phyloP scores from a whole-genome alignment of 2,797 vertebrate genomes.

The Todus mexicanus region DNA sequence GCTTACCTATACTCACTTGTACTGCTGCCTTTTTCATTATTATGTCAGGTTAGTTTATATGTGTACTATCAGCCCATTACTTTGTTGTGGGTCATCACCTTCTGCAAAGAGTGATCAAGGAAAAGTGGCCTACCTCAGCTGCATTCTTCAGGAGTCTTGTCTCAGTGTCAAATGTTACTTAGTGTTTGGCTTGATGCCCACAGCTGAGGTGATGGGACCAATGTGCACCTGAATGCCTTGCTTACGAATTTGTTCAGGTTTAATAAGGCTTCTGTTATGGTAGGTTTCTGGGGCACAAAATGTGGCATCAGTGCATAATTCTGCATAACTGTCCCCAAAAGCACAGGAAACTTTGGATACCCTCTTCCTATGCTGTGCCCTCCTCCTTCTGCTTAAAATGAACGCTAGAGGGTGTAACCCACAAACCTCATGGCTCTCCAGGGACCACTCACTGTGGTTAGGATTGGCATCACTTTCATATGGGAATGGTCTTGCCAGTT shows the following conservation, averaged over 20 bases:
- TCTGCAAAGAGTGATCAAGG: neutral
- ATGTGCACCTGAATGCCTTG: neutral
- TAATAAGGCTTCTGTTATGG: neutral
- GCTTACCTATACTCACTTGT: neutral
- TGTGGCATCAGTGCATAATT: neutral
- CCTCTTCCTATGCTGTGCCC: neutral
- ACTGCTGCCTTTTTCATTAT: neutral
- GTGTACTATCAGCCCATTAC: neutral
- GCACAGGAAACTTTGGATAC: neutral
- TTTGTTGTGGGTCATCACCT: neutral
- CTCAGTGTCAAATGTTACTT: neutral
- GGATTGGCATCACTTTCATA: neutral
- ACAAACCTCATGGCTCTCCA: neutral
- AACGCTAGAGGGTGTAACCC: neutral
- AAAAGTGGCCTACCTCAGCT: neutral
- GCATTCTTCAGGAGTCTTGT: neutral
- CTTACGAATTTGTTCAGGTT: neutral
- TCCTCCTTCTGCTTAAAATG: neutral
- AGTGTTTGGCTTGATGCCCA: neutral
- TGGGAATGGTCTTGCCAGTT: rapidly evolving
- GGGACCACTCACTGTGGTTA: neutral
- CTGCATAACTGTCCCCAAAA: neutral
- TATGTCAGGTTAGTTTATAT: neutral
- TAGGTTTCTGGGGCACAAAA: neutral
- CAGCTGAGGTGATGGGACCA: neutral